Percentiles rank a stretch among this genome's conserved stretches.
phyloP scores from a whole-genome alignment of 2,797 vertebrate species.

The Ptychadena robeensis region DNA sequence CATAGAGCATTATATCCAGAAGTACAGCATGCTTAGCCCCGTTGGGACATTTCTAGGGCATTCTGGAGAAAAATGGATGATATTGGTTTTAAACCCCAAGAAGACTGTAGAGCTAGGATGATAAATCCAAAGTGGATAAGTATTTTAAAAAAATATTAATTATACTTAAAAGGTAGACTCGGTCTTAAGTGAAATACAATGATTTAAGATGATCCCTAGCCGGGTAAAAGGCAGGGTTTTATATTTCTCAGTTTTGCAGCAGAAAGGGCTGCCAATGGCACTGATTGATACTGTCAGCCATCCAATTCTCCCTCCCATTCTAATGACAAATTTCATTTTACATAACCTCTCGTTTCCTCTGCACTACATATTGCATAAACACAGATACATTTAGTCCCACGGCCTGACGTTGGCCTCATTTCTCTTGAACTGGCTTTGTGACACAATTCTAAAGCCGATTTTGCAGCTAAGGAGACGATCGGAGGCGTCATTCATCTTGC shows the following conservation, averaged over 20 bases:
- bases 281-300: not conserved
- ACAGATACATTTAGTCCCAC: not conserved
- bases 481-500: not conserved
- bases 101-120: no score
- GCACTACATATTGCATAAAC: slow-evolving; percentile 1
- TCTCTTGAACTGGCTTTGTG: not conserved
- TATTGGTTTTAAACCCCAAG: no score
- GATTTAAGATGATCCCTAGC: not conserved
- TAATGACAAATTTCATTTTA: not conserved
- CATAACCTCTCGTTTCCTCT: not conserved
- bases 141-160: not conserved
- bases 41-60: no score
- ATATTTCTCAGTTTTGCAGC: not conserved
- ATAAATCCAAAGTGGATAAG: no score
- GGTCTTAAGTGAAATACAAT: not conserved
- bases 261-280: not conserved
- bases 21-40: no score
- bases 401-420: not conserved
- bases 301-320: not conserved
- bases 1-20: no score
- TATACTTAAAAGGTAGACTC: not conserved
- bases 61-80: no score
- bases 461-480: not conserved
- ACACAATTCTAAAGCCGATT: not conserved
- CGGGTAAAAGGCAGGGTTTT: not conserved